phyloP scores from a whole-genome alignment of 2,888 invertebrate genomes.

The Sinodicranocentrus sp. region DNA sequence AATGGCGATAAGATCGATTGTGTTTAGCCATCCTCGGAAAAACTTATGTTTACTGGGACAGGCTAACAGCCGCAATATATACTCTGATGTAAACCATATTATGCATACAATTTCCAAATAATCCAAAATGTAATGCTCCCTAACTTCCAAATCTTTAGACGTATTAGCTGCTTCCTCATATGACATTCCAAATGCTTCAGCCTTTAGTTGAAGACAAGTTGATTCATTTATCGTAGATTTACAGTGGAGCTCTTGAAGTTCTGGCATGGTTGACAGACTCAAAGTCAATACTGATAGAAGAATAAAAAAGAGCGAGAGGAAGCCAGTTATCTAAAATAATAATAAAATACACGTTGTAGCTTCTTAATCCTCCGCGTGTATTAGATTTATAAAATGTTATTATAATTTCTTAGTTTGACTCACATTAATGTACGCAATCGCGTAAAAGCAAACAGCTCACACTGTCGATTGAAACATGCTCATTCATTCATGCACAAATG shows the following conservation, averaged over 20 bases:
- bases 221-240: slow-evolving; percentile 38
- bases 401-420: too few relatives aligned
- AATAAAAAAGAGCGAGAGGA: slow-evolving; percentile 66
- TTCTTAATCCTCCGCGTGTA: too few relatives aligned
- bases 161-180: too few relatives aligned
- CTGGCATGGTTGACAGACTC: slow-evolving; percentile 66
- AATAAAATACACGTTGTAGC: neutral
- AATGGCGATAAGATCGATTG: slow-evolving; percentile 67
- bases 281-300: slow-evolving; percentile 66
- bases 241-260: slow-evolving; percentile 57
- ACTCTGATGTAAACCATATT: slow-evolving; percentile 67
- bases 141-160: slow-evolving; percentile 21
- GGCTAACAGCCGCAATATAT: slow-evolving; percentile 55
- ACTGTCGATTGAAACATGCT: too few relatives aligned
- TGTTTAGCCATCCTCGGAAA: slow-evolving; percentile 67
- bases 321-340: slow-evolving; percentile 52
- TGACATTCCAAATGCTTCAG: too few relatives aligned
- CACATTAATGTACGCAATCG: too few relatives aligned
- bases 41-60: slow-evolving; percentile 60
- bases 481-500: too few relatives aligned
- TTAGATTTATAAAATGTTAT: too few relatives aligned
- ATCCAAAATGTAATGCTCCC: slow-evolving; percentile 51
- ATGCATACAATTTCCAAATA: slow-evolving; percentile 63
- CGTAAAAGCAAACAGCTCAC: too few relatives aligned
- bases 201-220: too few relatives aligned